Evolutionary conservation across 2,113 vertebrate species (phyloP), one percentile per base, ranked within the genome.

Genomic region (Oryzias melastigma): DNA sequence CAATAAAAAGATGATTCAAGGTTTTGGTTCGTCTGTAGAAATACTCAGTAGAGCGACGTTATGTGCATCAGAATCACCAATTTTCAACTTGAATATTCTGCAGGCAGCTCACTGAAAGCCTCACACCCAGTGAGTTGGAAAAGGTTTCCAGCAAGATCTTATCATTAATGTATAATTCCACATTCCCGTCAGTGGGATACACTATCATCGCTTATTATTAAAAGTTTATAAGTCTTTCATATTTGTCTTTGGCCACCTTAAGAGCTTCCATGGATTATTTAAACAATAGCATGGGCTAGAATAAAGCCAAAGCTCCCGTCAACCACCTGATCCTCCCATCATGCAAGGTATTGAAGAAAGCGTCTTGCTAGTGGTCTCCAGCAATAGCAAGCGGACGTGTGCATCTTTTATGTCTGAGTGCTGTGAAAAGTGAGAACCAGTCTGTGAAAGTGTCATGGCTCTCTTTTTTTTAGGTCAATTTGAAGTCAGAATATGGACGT

Each of bases 191-290:
- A 82, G 58, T 72, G 80, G 67, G 78, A 90, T 78, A 85, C 65
- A 76, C 87, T 83, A 89, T 88, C 83, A 82, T 79, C 74, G 78
- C 79, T 69, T 58, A 71, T 80, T 81, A 88, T 91, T 75, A 91
- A 92, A 90, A 79, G 80, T 91, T 90, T 84, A 90, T 90, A 80
- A 83, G 78, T 57, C 65, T 59, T 59, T 63, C 71, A 62, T 58
- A 69, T 55, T 77, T 77, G 74, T 73, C 79, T 74, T 51, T 68
- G 72, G 80, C 70, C 65, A 78, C 73, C 73, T 84, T 88, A 86
- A 91, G 67, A 91, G 87, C 81, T 47, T 72, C 57, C 53, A 73
- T 91, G 53, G 73, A 87, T 85, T 90, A 91, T 91, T 91, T 54
- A 91, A 69, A 65, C 20, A 53, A 63, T 65, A 58, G 47, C 68